Evolutionary conservation across 2,113 vertebrate genomes (phyloP), one percentile per base, ranked within the genome.

Genomic region (human): DNA sequence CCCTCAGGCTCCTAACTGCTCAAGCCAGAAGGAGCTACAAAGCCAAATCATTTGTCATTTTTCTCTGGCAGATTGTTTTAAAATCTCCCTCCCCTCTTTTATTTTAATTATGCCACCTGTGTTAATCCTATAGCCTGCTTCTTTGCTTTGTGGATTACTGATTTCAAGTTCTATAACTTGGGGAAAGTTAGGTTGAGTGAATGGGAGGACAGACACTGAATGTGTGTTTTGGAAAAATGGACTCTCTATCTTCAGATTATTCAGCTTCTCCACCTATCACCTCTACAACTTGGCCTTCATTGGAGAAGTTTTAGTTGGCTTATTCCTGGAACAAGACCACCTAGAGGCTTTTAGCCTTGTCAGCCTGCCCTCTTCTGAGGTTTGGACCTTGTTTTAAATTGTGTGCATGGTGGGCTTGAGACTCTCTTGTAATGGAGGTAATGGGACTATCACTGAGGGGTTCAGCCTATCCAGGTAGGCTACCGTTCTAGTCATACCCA

Each of bases 321-420:
- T 93, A 72, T 89, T 96, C 25, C 70, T 95, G 64, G 68, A 66
- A 94, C 22, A 84, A 55, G 90, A 92, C 75, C 38, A 78, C 8
- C 8, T 76, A 85, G 82, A 95, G 90, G 17, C 70, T 86, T 96
- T 32, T 48, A 45, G 43, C 30, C 55, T 83, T 25, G 5, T 52
- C 79, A 90, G 6, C 64, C 38, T 87, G 22, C 23, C 78, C 4
- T 81, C 40, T 95, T 57, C 50, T 68, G 64, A 92, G 70, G 70
- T 91, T 97, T 97, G 92, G 70, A 95, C 80, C 59, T 97, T 90
- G 68, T 89, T 96, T 94, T 79, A 45, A 68, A 81, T 96, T 96
- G 17, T 94, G 38, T 87, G 64, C 78, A 10, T 68, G 30, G 14
- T 73, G 11, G 17, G 30, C 18, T n/a, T 93, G 30, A 27, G n/a